phyloP scores from a whole-genome alignment of 2,888 invertebrate species.

The Ichneumoninae sp. region DNA sequence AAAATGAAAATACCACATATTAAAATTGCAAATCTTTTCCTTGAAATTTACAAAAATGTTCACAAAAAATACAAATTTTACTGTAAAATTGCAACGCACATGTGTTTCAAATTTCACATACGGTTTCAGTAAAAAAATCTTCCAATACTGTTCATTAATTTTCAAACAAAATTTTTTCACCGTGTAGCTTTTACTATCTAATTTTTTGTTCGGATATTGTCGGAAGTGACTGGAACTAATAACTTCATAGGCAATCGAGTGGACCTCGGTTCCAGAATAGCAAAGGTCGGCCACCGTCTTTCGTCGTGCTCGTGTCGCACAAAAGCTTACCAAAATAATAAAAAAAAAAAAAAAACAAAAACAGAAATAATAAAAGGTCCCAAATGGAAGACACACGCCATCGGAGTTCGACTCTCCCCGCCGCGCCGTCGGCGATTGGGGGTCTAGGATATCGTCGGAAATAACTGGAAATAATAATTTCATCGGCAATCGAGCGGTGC shows the following conservation, averaged over 20 bases:
- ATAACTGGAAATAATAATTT: conserved; percentile 41
- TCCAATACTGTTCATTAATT: too few species aligned
- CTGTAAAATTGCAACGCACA: too few species aligned
- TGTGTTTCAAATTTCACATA: too few species aligned
- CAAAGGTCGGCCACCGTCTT: neutral
- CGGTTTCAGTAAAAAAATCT: too few species aligned
- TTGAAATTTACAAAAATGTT: too few species aligned
- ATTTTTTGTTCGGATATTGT: neutral
- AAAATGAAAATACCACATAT: too few species aligned
- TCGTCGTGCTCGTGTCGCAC: too few species aligned
- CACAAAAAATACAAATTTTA: too few species aligned
- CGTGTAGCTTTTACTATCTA: too few species aligned
- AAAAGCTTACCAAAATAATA: too few species aligned
- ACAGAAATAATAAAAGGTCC: neutral
- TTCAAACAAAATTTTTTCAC: too few species aligned
- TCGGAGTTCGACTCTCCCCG: neutral
- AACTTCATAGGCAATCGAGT: neutral
- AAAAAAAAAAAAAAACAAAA: neutral
- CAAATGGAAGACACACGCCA: neutral
- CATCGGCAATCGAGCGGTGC: neutral
- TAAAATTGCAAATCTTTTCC: too few species aligned
- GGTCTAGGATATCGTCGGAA: neutral
- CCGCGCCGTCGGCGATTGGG: neutral
- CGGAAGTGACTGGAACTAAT: conserved; percentile 29
- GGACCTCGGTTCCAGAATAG: neutral